Percentiles rank a stretch among this genome's conserved stretches.
Conservation (phyloP, 2,797 vertebrate genomes). For the Coendou prehensilis region DNA sequence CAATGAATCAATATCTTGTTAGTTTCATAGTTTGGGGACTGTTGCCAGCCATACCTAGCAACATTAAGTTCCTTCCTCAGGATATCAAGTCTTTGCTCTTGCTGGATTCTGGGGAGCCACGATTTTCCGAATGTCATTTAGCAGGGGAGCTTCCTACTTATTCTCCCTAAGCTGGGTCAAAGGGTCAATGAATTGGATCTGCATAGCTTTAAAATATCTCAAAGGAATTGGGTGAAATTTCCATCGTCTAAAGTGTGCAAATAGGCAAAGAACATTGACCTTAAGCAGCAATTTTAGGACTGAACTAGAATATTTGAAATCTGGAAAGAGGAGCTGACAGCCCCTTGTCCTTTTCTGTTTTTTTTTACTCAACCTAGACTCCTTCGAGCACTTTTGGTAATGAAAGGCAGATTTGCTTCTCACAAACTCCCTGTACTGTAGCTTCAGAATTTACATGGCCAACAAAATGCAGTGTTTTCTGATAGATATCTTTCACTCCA, state of each 20-base stretch:
- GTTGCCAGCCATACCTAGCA: no score
- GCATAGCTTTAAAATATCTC: neutral
- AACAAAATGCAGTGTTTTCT: fast-evolving
- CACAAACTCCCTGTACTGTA: neutral
- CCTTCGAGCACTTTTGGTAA: no score
- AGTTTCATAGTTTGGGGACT: neutral
- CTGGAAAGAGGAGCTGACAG: fast-evolving
- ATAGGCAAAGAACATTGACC: fast-evolving
- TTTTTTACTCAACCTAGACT: neutral
- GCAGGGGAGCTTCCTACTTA: no score
- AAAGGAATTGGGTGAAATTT: neutral
- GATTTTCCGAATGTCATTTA: fast-evolving
- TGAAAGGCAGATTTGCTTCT: neutral
- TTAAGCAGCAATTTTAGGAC: no score
- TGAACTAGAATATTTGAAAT: neutral
- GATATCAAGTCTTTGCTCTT: fast-evolving
- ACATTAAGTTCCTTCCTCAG: neutral
- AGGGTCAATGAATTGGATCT: fast-evolving
- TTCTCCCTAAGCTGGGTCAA: neutral
- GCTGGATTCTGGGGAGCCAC: fast-evolving
- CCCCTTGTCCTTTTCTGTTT: neutral
- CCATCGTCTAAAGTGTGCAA: neutral
- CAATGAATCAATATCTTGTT: neutral
- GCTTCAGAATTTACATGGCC: neutral
- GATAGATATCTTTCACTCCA: neutral